Conservation (phyloP, 2,797 vertebrate species). For the Antennarius maculatus region DNA sequence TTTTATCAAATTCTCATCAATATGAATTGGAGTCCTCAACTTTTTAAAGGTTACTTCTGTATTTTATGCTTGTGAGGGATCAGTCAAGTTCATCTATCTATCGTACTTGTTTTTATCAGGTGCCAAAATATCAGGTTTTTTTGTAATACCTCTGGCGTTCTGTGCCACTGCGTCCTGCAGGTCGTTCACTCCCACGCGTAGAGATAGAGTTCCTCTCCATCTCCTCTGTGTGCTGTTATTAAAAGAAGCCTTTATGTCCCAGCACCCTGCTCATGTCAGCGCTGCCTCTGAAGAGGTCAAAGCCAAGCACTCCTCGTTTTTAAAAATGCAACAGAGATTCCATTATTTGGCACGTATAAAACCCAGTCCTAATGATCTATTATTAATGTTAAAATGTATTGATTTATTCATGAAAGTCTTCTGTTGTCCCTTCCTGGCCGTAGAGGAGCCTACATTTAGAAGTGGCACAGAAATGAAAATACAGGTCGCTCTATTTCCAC, state of each 20-base stretch:
- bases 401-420: constrained; percentile 74
- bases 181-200: constrained; percentile 16
- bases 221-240: constrained; percentile 37
- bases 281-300: constrained; percentile 62
- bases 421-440: constrained; percentile 59
- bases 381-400: constrained; percentile 77
- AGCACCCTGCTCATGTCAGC: constrained; percentile 49
- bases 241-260: constrained; percentile 56
- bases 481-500: not conserved
- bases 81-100: constrained; percentile 10
- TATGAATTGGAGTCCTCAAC: too few species aligned
- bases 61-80: not conserved
- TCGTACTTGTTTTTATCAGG: not conserved
- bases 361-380: constrained; percentile 71
- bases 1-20: not conserved
- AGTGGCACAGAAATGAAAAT: constrained; percentile 40
- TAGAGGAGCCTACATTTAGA: constrained; percentile 22
- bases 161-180: not conserved
- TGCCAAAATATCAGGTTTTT: not conserved
- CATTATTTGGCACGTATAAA: constrained; percentile 74
- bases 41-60: not conserved
- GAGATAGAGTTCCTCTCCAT: not conserved
- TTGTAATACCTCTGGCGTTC: not conserved
- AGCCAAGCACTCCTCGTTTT: constrained; percentile 50
- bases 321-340: constrained; percentile 76